Percentiles rank a stretch among this genome's conserved stretches.
These are phyloP conservation scores for Ephialtes manifestator DNA, from an alignment of 2,888 invertebrate genomes.

Conservation along the genomic window DNA sequence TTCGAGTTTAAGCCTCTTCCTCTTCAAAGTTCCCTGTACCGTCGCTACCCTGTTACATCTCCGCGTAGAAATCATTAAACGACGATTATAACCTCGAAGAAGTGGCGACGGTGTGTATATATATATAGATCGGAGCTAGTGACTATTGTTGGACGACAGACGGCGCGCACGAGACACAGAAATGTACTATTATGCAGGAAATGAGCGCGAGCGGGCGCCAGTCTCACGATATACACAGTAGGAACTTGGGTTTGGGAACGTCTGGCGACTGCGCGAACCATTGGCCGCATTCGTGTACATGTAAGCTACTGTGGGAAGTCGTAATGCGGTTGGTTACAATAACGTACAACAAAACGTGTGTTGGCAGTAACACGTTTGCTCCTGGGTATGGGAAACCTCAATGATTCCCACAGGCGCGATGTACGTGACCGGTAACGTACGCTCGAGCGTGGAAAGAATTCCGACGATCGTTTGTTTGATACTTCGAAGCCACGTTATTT, in stretches of 20 bases:
- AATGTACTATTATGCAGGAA: slow-evolving; percentile 31
- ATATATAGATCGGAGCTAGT: not conserved
- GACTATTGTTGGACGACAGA: slow-evolving; percentile 24
- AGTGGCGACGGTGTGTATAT: not conserved
- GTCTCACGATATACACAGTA: slow-evolving; percentile 53
- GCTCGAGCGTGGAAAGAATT: slow-evolving; percentile 21
- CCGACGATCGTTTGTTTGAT: not conserved
- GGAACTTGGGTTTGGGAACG: slow-evolving; percentile 71
- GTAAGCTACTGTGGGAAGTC: slow-evolving; percentile 14
- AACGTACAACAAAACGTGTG: slow-evolving; percentile 69
- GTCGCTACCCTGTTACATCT: slow-evolving; percentile 28
- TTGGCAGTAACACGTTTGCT: slow-evolving; percentile 21
- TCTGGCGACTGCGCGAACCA: slow-evolving; percentile 51
- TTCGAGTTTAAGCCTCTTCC: not conserved
- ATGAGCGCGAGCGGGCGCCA: slow-evolving; percentile 19
- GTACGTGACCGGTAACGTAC: slow-evolving; percentile 18
- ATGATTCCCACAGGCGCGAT: slow-evolving; percentile 75
- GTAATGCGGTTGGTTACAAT: slow-evolving; percentile 20
- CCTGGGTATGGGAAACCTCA: slow-evolving; percentile 78
- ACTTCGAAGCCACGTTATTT: slow-evolving; percentile 1
- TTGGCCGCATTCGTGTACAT: not conserved
- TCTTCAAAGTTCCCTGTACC: slow-evolving; percentile 2
- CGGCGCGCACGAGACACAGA: slow-evolving; percentile 21
- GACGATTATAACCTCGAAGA: slow-evolving; percentile 22
- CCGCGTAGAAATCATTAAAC: slow-evolving; percentile 10